These are phyloP conservation scores for Capreolus pygargus DNA, from an alignment of 2,113 vertebrate species.

Conservation along the genomic window DNA sequence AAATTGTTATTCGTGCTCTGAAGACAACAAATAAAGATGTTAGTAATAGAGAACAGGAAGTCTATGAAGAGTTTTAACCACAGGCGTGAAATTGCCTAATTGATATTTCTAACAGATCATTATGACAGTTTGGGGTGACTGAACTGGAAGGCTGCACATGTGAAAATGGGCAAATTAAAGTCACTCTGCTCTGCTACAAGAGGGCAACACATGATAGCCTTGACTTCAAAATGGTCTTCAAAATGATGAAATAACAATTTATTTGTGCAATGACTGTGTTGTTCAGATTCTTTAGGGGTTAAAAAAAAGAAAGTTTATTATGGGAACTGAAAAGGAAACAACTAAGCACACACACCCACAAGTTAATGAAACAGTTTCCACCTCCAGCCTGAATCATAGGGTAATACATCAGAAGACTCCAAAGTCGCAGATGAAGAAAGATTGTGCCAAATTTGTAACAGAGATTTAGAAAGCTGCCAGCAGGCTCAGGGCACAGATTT, in stretches of 20 bases:
- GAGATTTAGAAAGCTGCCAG: constrained; percentile 32
- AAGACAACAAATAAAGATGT: background rate
- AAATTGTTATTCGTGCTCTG: background rate
- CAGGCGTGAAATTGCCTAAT: background rate
- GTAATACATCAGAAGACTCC: background rate
- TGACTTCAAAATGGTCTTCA: background rate
- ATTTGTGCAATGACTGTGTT: fast-evolving
- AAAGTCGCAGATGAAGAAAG: constrained; percentile 34
- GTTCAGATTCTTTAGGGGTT: background rate
- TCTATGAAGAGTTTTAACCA: background rate
- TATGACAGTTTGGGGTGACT: background rate
- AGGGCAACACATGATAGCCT: background rate
- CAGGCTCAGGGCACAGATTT: background rate
- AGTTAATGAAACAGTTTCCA: background rate
- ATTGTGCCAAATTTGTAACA: background rate
- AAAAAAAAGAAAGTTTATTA: background rate
- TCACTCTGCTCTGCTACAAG: background rate
- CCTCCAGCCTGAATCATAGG: background rate
- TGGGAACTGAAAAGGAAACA: background rate
- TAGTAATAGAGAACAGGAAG: background rate
- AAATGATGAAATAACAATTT: background rate
- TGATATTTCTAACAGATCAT: background rate
- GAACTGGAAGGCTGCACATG: background rate
- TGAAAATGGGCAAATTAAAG: background rate
- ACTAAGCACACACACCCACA: background rate